Evolutionary conservation across 2,888 invertebrate genomes (phyloP).

Genomic region (Scaptomyza tumidula): DNA sequence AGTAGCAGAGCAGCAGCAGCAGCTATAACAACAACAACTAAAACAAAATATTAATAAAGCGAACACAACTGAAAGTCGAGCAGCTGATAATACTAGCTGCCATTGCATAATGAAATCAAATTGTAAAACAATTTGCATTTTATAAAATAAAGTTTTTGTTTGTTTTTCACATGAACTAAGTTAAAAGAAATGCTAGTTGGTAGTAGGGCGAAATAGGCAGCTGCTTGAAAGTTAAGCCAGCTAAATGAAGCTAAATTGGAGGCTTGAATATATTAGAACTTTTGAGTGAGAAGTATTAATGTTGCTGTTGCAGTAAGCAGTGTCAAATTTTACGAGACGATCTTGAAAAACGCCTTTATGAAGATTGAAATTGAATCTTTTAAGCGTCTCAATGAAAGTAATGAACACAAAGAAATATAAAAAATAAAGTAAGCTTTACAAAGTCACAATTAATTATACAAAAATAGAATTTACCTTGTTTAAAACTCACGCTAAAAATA

Average conservation of each 20-base stretch:
- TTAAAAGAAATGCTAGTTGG: slow-evolving; percentile 7
- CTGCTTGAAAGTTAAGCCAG: slow-evolving; percentile 3
- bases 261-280: too few species aligned
- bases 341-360: too few species aligned
- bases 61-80: slow-evolving; percentile 19
- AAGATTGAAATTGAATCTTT: too few species aligned
- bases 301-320: too few species aligned
- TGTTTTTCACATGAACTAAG: not conserved
- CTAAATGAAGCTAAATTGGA: not conserved
- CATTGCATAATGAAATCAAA: slow-evolving; percentile 65
- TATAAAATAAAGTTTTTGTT: slow-evolving; percentile 59
- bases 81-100: slow-evolving; percentile 55
- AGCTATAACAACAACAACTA: not conserved
- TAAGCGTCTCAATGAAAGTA: too few species aligned
- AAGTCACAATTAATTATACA: not conserved
- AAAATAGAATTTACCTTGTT: not conserved
- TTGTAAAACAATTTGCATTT: slow-evolving; percentile 72
- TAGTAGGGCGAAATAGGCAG: not conserved
- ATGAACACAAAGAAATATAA: too few species aligned
- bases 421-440: too few species aligned
- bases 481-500: too few species aligned
- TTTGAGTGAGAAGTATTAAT: too few species aligned
- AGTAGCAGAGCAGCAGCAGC: not conserved
- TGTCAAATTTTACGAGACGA: too few species aligned
- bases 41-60: slow-evolving; percentile 20